Evolutionary conservation across 2,797 vertebrate species (phyloP).

Genomic region (Danio choprae): DNA sequence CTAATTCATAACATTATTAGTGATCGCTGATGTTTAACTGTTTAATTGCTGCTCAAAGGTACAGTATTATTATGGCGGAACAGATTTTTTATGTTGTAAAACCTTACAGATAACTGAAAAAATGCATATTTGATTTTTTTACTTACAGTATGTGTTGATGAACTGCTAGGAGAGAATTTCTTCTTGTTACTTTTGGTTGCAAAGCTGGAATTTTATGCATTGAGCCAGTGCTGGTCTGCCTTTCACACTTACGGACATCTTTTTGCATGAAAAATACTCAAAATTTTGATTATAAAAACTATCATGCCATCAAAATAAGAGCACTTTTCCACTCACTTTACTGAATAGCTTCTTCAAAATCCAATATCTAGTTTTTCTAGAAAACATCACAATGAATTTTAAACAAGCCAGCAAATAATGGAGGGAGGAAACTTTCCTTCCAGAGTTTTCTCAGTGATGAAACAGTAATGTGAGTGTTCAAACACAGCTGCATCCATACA

Average conservation of each 20-base stretch:
- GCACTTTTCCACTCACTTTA: neutral
- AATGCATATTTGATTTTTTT: neutral
- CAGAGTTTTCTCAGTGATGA: conserved; percentile 62
- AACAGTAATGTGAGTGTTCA: conserved; percentile 75
- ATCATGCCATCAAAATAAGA: neutral
- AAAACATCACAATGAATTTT: conserved; percentile 27
- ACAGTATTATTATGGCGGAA: neutral
- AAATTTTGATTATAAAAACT: neutral
- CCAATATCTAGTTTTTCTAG: neutral
- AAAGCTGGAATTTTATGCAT: neutral
- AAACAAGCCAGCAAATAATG: neutral
- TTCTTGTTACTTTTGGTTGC: neutral
- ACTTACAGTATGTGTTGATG: neutral
- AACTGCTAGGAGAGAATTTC: neutral
- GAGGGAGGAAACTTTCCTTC: conserved; percentile 13
- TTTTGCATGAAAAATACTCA: neutral
- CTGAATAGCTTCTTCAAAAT: neutral
- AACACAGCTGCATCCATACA: conserved; percentile 76
- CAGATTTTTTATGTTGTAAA: neutral
- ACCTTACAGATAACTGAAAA: neutral
- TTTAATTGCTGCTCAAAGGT: no score
- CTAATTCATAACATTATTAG: neutral
- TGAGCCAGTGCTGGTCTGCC: neutral
- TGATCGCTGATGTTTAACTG: neutral
- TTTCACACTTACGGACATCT: neutral